Conservation (phyloP, 2,113 vertebrate species). For the Alexandromys fortis region DNA sequence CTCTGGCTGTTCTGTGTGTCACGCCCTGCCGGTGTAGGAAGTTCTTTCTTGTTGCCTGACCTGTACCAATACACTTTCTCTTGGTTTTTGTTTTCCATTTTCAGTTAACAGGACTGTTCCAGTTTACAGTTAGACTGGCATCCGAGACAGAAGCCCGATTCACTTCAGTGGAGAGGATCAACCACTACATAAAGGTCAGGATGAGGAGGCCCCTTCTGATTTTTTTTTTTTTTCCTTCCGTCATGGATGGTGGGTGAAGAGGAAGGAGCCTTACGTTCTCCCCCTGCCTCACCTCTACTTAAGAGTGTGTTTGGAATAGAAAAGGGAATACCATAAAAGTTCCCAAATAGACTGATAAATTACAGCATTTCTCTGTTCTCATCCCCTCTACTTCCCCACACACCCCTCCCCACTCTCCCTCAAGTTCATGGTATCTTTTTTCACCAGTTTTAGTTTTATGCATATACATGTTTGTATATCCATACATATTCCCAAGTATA, state of each 20-base stretch:
- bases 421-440: background rate
- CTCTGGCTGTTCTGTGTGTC: background rate
- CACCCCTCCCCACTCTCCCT: background rate
- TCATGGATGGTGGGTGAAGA: background rate
- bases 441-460: background rate
- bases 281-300: background rate
- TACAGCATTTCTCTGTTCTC: background rate
- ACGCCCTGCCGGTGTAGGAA: background rate
- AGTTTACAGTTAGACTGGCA: constrained; percentile 95
- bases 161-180: constrained; percentile 95
- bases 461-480: background rate
- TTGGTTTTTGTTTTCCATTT: constrained; percentile 37
- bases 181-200: constrained; percentile 94
- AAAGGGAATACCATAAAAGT: background rate
- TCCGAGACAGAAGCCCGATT: constrained; percentile 97
- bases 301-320: background rate
- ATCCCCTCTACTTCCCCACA: no score
- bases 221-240: background rate
- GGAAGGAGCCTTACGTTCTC: background rate
- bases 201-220: no score
- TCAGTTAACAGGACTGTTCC: constrained; percentile 95
- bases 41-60: background rate
- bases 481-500: background rate
- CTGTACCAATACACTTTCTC: background rate
- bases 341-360: constrained; percentile 3